phyloP scores from a whole-genome alignment of 2,113 vertebrate species.

The Calidris pygmaea region DNA sequence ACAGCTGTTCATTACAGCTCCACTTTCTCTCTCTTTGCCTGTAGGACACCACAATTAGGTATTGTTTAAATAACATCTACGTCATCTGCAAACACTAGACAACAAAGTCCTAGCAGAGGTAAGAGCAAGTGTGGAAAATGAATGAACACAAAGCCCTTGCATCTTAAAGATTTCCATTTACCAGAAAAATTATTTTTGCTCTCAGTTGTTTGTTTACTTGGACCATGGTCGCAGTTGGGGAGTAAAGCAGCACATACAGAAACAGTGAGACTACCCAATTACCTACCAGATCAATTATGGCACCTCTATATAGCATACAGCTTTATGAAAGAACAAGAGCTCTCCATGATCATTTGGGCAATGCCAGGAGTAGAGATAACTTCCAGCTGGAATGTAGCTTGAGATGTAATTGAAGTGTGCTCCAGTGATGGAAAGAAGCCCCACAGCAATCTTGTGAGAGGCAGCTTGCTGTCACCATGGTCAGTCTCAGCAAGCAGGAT shows the following conservation, averaged over 20 bases:
- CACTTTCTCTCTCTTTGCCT: background rate
- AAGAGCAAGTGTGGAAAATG: background rate
- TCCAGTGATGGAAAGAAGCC: background rate
- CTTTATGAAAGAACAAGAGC: background rate
- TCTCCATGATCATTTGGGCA: background rate
- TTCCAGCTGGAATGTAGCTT: background rate
- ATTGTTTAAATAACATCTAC: background rate
- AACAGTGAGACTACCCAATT: background rate
- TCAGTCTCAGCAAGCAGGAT: background rate
- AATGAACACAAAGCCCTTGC: background rate
- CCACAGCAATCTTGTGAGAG: background rate
- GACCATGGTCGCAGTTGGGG: background rate
- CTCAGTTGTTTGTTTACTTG: background rate
- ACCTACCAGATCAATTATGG: background rate
- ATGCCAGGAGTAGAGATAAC: background rate
- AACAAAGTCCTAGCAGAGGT: background rate
- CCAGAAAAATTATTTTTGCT: background rate
- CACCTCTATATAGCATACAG: background rate
- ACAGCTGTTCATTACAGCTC: background rate
- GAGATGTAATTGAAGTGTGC: background rate
- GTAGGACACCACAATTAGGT: background rate
- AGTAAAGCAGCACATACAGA: background rate
- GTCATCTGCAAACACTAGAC: background rate
- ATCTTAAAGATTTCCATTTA: background rate
- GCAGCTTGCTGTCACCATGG: background rate